Base-by-base conservation (phyloP, 2,888 invertebrate genomes). In the Minunthozetes semirufus region DNA sequence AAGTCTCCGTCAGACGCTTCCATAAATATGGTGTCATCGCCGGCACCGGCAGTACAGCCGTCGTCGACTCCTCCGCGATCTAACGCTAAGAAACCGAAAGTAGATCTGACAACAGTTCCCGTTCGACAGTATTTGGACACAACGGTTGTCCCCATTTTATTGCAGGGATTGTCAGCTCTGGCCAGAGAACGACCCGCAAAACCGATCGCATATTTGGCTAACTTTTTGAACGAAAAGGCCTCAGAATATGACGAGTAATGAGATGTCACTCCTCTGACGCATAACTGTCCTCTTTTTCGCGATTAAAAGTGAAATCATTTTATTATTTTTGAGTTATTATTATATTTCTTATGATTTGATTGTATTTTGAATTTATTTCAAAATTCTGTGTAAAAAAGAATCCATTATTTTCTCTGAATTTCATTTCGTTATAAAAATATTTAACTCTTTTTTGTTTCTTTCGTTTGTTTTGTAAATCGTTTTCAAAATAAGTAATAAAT, bases 41-140 rank as follows among this genome's bases (percentile, higher is more conserved):
- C 72, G 22, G 27, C 72, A 72, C 72, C 72, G 25, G 50, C 71
- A 11, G 48, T 70, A 1, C 70, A 22, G 48, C 19, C 70, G 48
- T 19, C 70, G 48, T 19, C 72, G 25, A 72, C 72, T n/a, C 61
- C 66, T 17, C 61, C 73, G 4, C 70, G 29, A 6, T 19, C 33
- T 9, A 29, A 33, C 25, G 15, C 68, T 3, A 76, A 76, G 59
- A 74, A 75, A 63, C 74, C 72, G 11, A 72, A 72, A 72, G 59
- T 73, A 13, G 77, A 77, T 72, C 53, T 72, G 22, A 29, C 68
- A 17, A 29, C 74, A 25, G 27, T 77, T 29, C 74, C 77, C n/a
- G 74, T 76, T 25, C 74, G 78, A 15, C 76, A 76, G 50, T 78
- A 78, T 68, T 50, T 78, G 38, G 78, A 78, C 50, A 71, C 73